These are phyloP conservation scores for Drosophila tsacasi DNA, from an alignment of 1,140 invertebrate genomes.

Conservation along the genomic window DNA sequence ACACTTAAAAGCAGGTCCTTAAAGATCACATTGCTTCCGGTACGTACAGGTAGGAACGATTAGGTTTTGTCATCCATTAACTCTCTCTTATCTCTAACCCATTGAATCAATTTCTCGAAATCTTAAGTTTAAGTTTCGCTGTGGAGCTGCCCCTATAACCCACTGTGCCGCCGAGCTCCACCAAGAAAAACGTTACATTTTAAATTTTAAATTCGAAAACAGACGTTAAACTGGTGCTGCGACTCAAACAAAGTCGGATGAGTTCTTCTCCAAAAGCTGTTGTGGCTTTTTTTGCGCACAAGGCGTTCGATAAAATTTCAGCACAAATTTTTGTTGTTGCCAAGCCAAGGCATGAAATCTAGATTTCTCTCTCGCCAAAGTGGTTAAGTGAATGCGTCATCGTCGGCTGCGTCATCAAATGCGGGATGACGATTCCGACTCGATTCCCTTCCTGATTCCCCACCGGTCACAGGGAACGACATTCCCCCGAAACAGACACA, in stretches of 20 bases:
- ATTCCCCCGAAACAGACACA: slow-evolving; percentile 20
- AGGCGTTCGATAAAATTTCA: slow-evolving; percentile 6
- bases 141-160: background rate
- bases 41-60: background rate
- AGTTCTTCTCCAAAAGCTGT: slow-evolving; percentile 46
- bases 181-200: slow-evolving; percentile 60
- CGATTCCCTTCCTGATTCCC: slow-evolving; percentile 21
- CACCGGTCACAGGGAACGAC: slow-evolving; percentile 24
- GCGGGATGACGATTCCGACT: slow-evolving; percentile 29
- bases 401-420: slow-evolving; percentile 45
- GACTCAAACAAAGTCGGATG: slow-evolving; percentile 30
- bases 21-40: background rate
- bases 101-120: background rate
- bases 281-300: slow-evolving; percentile 13
- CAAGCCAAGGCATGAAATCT: slow-evolving; percentile 29
- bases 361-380: slow-evolving; percentile 23
- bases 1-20: background rate
- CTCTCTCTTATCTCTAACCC: no score
- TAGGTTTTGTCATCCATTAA: background rate
- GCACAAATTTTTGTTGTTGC: slow-evolving; percentile 33
- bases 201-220: slow-evolving; percentile 68
- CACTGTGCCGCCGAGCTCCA: slow-evolving; percentile 18
- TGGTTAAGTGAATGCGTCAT: slow-evolving; percentile 31
- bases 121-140: background rate
- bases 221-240: slow-evolving; percentile 48